Evolutionary conservation across 2,797 vertebrate species (phyloP), one percentile per base, ranked within the genome.

Genomic region (Pristis pectinata): DNA sequence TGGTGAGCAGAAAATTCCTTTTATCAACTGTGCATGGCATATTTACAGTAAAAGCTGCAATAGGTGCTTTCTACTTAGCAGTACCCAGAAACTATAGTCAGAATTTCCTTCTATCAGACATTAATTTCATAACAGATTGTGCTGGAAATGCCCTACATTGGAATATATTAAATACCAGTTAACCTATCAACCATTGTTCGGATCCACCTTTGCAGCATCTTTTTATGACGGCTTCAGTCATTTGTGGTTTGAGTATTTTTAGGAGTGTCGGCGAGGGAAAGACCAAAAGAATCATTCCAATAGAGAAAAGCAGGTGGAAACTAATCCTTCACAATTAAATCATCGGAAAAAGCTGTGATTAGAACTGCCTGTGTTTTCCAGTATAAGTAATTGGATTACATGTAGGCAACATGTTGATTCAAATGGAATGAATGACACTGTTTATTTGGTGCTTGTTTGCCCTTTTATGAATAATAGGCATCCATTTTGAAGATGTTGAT

Each of bases 101-200:
- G 92, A 94, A 76, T 76, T 94, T 94, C 27, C 72, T 94, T 94
- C 19, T n/a, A 34, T 19, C n/a, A 24, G 0, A 74, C 87, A 91
- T 53, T 56, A 53, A 34, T n/a, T 74, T 93, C 49, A 6, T 72
- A 15, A 56, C 30, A 76, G 30, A 0, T 49, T 94, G 24, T 56
- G 70, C 13, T 56, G 44, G 92, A 94, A 94, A n/a, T 76, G 61
- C 41, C 91, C 87, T 41, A 7, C 72, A 30, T 49, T 72, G 19
- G 22, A 92, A 92, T 64, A 19, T 37, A 89, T 37, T 93, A 49
- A 93, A 72, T 61, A 49, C 3, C 64, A 41, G 30, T 11, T 93
- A 67, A n/a, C 41, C 37, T n/a, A 27, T 44, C 19, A 22, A 19
- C 19, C 1, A 22, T 93, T 44, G 61, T 89, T 89, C 17, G 64